Evolutionary conservation across 2,113 vertebrate species (phyloP).

Genomic region (Saimiri boliviensis): DNA sequence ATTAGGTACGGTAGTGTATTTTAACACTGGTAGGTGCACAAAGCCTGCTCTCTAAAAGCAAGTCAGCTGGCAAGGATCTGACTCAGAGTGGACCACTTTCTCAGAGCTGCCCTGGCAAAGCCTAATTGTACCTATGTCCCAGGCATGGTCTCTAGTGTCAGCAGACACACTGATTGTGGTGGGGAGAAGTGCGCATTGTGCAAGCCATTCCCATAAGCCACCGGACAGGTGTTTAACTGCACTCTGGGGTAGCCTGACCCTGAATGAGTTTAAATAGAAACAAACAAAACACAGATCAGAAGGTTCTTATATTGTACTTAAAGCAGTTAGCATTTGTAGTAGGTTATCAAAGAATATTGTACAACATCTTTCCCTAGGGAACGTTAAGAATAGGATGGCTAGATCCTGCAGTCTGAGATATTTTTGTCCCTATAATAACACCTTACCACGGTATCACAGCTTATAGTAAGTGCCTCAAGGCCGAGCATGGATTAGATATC

Average conservation of each 20-base stretch:
- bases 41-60: neutral
- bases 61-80: neutral
- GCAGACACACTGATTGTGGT: neutral
- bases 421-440: neutral
- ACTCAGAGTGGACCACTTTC: neutral
- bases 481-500: neutral
- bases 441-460: neutral
- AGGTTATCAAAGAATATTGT: neutral
- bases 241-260: slow-evolving; percentile 16
- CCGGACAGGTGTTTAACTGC: neutral
- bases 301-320: neutral
- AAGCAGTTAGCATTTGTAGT: neutral
- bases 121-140: neutral
- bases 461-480: neutral
- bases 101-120: neutral
- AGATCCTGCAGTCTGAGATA: neutral
- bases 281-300: neutral
- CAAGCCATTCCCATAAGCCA: neutral
- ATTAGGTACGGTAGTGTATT: neutral
- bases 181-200: neutral
- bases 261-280: neutral
- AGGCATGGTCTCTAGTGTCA: neutral
- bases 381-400: neutral
- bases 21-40: neutral
- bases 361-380: neutral